Evolutionary conservation across 2,797 vertebrate species (phyloP), one percentile per base, ranked within the genome.

Genomic region (Myripristis murdjan): DNA sequence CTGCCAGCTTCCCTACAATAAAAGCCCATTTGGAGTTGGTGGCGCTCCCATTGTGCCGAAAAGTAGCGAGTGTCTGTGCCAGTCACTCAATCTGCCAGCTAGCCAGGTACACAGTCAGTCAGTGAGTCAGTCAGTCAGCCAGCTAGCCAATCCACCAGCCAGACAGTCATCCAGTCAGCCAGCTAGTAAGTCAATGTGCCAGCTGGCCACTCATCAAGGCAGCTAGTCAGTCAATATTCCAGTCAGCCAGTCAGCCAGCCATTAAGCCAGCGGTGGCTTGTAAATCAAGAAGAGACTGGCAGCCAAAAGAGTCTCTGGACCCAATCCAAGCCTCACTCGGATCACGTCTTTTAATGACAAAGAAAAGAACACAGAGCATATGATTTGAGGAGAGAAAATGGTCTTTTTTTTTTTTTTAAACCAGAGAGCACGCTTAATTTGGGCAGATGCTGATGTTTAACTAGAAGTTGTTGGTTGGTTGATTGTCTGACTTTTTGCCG

Each of bases 271-370:
- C 2, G 44, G 65, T 79, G 75, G 85, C 85, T 83, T 89, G 88
- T 79, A 89, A 90, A 87, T 83, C 64, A 81, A 75, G 70, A 37
- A 63, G 62, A 78, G 80, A 85, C 47, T 87, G 88, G 89, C 81
- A 81, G 77, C 81, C 72, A 77, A 81, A 75, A 71, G 54, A 83
- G 76, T 33, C 28, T 68, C 79, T 90, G 89, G 81, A 72, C 63
- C 53, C 54, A 43, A 51, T 76, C 83, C 87, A 89, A 86, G 65
- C 75, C 41, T 58, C 24, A 2, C 81, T 88, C 82, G 83, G 81
- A 83, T 87, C 70, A 71, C 75, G 83, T 75, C 70, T 84, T 87
- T 87, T 80, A 85, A 85, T 76, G 75, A 86, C 86, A 86, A 88
- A 91, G 82, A 79, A 70, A 73, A 74, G 70, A 86, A 79, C 69